These are phyloP conservation scores for Dryoscopus gambensis DNA, from an alignment of 2,113 vertebrate species.

Conservation along the genomic window DNA sequence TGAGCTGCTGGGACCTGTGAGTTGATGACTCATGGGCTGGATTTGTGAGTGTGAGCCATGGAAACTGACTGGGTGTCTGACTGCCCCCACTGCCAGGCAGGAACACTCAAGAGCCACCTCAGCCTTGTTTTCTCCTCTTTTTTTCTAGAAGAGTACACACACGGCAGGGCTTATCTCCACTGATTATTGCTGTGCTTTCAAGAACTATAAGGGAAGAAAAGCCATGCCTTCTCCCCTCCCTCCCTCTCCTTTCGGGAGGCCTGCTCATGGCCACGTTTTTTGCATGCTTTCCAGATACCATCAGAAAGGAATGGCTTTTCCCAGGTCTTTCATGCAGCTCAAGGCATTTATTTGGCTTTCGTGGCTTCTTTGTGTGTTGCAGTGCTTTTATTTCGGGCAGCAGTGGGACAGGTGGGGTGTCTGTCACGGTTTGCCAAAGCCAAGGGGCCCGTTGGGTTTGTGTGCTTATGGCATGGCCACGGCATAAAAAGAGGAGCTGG, in stretches of 20 bases:
- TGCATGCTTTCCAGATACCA: not conserved
- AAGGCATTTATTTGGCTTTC: not conserved
- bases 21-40: not conserved
- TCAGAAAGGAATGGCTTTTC: not conserved
- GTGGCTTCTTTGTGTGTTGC: not conserved
- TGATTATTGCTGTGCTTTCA: not conserved
- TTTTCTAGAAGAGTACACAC: not conserved
- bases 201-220: not conserved
- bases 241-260: not conserved
- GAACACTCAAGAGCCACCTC: not conserved
- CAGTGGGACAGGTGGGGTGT: not conserved
- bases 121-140: not conserved
- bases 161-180: not conserved
- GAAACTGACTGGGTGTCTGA: not conserved
- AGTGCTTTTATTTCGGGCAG: not conserved
- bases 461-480: not conserved
- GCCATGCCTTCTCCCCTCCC: not conserved
- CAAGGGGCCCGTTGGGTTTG: not conserved
- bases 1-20: constrained; percentile 23
- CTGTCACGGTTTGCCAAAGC: not conserved
- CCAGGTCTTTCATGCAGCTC: not conserved
- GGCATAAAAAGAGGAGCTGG: not conserved
- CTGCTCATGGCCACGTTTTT: not conserved
- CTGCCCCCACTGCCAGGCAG: not conserved
- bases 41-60: not conserved